Evolutionary conservation across 2,113 vertebrate genomes (phyloP), one percentile per base, ranked within the genome.

Genomic region (Nicator chloris): DNA sequence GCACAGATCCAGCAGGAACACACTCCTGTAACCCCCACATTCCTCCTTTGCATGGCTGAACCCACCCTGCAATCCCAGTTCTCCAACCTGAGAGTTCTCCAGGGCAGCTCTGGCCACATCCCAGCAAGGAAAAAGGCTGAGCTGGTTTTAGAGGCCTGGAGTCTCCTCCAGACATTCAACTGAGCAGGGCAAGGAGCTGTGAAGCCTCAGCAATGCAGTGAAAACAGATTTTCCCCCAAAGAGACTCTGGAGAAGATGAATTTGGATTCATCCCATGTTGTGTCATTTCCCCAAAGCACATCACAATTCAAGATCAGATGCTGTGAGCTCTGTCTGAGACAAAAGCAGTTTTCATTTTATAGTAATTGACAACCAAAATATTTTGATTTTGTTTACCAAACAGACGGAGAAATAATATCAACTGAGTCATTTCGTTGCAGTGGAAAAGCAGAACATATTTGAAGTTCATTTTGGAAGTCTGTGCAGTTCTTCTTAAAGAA

Each of bases 361-460:
- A 91, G 49, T 21, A 86, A 82, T 0, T 76, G 70, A 54, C 70
- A 90, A 40, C 23, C 30, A 87, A 68, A 87, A 82, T 53, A 64
- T 64, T 87, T 87, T 87, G n/a, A 76, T 91, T 89, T 91, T 76
- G 13, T 82, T 89, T 87, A 56, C 40, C 85, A 89, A 68, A 44
- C 60, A 86, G 54, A 23, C 16, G n/a, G 35, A 89, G 69, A 77
- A 89, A 39, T 37, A 71, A 71, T 2, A 4, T 75, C 65, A 82
- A n/a, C 33, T 51, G 81, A 94, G 30, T 56, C 64, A 82, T 78
- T 92, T 54, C 2, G 3, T 11, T 82, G 51, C 63, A 56, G 69
- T 27, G 68, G 54, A 57, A 83, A 90, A 83, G 17, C 3, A 77
- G 82, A 76, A 86, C 8, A 44, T 47, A 42, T 82, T 69, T 88